Conservation (phyloP, 1,140 invertebrate species). For the Archivesica marissinica region DNA sequence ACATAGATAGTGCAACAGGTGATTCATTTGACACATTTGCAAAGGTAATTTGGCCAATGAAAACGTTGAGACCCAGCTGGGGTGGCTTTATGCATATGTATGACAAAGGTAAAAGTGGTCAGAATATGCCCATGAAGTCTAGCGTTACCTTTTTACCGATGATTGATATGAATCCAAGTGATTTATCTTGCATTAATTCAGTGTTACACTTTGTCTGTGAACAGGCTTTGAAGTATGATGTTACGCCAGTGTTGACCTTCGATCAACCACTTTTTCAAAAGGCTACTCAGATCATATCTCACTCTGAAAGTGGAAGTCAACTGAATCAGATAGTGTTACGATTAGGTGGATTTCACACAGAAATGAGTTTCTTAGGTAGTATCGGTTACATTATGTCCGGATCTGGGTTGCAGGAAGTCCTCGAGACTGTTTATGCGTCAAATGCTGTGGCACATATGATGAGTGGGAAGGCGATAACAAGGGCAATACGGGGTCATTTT, state of each 20-base stretch:
- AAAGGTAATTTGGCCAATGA: constrained; percentile 50
- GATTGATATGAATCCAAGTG: constrained; percentile 73
- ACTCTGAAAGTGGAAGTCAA: constrained; percentile 46
- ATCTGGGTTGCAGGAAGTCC: constrained; percentile 66
- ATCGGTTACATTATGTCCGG: constrained; percentile 63
- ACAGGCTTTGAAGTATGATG: constrained; percentile 52
- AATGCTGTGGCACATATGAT: constrained; percentile 81
- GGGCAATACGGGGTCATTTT: constrained; percentile 83
- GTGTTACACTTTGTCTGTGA: constrained; percentile 70
- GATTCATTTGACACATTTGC: constrained; percentile 49
- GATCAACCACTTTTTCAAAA: constrained; percentile 76
- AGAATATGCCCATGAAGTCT: constrained; percentile 59
- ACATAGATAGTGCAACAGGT: background rate
- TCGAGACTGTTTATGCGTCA: constrained; percentile 70
- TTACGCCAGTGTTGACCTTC: constrained; percentile 73
- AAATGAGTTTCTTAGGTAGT: constrained; percentile 69
- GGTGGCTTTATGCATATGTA: constrained; percentile 24
- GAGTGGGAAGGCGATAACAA: constrained; percentile 80
- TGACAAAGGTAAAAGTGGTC: constrained; percentile 31
- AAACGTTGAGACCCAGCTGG: constrained; percentile 37
- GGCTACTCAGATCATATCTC: constrained; percentile 54
- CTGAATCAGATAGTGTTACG: constrained; percentile 63
- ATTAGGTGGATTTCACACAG: constrained; percentile 70
- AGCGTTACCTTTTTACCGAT: constrained; percentile 70
- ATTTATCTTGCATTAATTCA: constrained; percentile 74